Percentiles rank a stretch among this genome's conserved stretches.
phyloP scores from a whole-genome alignment of 2,113 vertebrate genomes.

The Lycocorax pyrrhopterus region DNA sequence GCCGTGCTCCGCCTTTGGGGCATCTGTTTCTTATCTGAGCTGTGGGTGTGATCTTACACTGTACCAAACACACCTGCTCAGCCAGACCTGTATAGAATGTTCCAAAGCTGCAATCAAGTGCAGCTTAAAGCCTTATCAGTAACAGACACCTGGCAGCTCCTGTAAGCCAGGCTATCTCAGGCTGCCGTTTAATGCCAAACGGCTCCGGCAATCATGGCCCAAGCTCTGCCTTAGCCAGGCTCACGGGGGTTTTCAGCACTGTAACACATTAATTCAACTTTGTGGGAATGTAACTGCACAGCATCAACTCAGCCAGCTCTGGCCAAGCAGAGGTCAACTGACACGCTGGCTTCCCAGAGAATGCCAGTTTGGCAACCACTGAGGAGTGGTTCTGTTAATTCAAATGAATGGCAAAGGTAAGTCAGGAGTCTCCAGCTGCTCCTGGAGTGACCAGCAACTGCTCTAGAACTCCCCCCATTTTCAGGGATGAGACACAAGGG shows the following conservation, averaged over 20 bases:
- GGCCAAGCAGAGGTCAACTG: background rate
- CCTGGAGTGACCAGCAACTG: background rate
- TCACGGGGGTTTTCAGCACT: background rate
- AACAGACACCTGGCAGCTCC: background rate
- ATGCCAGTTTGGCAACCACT: accelerated
- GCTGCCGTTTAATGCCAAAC: background rate
- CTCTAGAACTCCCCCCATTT: accelerated
- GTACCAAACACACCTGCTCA: slow-evolving; percentile 24
- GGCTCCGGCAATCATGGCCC: background rate
- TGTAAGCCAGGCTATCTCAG: background rate
- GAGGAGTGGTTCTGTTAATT: background rate
- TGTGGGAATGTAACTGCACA: background rate
- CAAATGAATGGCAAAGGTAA: background rate
- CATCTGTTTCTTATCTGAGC: background rate
- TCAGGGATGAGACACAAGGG: accelerated
- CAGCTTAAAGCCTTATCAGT: slow-evolving; percentile 3
- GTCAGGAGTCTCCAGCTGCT: background rate
- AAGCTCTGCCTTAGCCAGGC: background rate
- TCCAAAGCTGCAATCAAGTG: slow-evolving; percentile 33
- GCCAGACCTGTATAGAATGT: background rate
- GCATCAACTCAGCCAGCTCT: background rate
- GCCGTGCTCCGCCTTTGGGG: background rate
- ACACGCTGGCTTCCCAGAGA: background rate
- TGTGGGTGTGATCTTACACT: slow-evolving; percentile 3
- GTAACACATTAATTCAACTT: slow-evolving; percentile 32